Conservation (phyloP, 30 jellyfish, hydroid and myxozoan genomes). For the Mastigias papua region DNA sequence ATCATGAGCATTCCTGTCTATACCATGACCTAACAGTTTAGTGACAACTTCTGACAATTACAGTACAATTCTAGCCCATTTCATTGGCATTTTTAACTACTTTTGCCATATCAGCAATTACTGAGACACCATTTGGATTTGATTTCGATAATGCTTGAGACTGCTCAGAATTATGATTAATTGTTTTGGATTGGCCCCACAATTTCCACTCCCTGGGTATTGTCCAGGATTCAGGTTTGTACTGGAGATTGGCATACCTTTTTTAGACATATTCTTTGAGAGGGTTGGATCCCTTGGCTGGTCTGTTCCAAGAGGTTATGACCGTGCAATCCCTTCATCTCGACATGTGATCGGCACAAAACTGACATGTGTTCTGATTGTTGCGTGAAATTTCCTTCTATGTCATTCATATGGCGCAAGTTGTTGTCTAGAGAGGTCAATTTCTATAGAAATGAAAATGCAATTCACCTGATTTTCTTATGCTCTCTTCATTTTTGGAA, state of each 20-base stretch:
- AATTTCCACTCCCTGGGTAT: slow-evolving; percentile 5
- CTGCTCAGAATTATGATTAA: not conserved
- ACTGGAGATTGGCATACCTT: not conserved
- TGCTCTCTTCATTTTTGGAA: not conserved
- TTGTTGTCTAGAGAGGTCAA: not conserved
- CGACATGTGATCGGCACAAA: slow-evolving; percentile 13
- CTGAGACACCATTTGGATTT: slow-evolving; percentile 9
- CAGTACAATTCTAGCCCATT: slow-evolving; percentile 8
- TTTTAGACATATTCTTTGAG: not conserved
- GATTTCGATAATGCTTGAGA: not conserved
- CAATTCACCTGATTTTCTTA: not conserved
- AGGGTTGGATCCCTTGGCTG: slow-evolving; percentile 6
- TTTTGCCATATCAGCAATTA: slow-evolving; percentile 18
- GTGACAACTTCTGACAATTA: slow-evolving; percentile 5
- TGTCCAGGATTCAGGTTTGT: not conserved
- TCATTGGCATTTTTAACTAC: not conserved
- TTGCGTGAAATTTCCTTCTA: slow-evolving; percentile 7
- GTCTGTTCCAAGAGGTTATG: not conserved
- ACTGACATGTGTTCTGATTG: not conserved
- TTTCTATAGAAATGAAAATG: not conserved
- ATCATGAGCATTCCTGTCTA: not conserved
- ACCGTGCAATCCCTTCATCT: not conserved
- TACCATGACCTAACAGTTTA: not conserved
- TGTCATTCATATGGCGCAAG: not conserved
- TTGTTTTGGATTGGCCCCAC: slow-evolving; percentile 1